Evolutionary conservation across 2,113 vertebrate genomes (phyloP).

Genomic region (Phalacrocorax brasilianus): DNA sequence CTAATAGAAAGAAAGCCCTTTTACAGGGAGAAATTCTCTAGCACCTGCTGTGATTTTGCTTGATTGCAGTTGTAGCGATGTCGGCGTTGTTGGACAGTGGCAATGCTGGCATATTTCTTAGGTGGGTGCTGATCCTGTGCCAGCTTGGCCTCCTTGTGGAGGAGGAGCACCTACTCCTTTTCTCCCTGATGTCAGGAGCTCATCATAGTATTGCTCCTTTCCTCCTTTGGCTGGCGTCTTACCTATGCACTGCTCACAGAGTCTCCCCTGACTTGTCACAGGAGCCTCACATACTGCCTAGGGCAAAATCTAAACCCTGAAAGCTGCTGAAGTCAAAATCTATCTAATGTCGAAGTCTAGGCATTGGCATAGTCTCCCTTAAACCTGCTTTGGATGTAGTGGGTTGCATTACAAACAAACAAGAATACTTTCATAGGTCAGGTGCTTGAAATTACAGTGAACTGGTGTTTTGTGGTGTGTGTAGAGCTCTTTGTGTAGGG

Average conservation of each 20-base stretch:
- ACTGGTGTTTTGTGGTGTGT: neutral
- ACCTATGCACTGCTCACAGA: neutral
- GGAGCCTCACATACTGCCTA: neutral
- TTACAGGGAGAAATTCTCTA: neutral
- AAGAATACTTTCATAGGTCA: neutral
- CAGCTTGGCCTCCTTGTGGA: neutral
- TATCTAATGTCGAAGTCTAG: neutral
- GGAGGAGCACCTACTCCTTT: neutral
- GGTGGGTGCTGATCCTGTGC: neutral
- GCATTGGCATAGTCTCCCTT: neutral
- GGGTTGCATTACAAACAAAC: neutral
- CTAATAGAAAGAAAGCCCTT: neutral
- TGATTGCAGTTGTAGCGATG: neutral
- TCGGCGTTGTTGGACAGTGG: fast-evolving
- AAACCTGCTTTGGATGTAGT: neutral
- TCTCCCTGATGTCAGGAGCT: neutral
- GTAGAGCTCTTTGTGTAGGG: neutral
- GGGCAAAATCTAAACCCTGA: neutral
- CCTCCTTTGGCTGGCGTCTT: neutral
- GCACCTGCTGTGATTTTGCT: slow-evolving; percentile 4
- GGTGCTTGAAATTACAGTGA: neutral
- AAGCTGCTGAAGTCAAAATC: neutral
- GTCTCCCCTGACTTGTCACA: neutral
- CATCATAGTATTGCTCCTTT: neutral
- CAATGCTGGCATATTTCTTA: neutral